Percentiles rank a stretch among this genome's conserved stretches.
Conservation (phyloP, 2,113 vertebrate genomes). For the Antechinus stuartii region DNA sequence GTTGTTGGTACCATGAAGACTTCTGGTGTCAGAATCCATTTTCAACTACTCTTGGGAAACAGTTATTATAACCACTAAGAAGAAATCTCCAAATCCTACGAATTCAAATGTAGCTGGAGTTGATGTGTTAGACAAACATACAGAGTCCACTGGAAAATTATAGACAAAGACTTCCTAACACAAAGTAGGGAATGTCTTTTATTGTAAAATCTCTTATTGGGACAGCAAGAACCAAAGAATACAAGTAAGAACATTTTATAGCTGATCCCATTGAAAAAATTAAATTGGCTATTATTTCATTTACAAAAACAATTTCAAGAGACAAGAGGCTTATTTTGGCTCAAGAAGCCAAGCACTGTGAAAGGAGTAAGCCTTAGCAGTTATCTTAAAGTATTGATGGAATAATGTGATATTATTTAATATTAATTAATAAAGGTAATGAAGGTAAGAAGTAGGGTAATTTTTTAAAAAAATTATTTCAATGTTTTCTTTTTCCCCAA, state of each 20-base stretch:
- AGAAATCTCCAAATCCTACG: slow-evolving; percentile 98
- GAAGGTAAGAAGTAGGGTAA: slow-evolving; percentile 92
- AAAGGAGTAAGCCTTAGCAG: slow-evolving; percentile 98
- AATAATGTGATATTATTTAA: slow-evolving; percentile 94
- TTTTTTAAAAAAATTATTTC: too few relatives aligned
- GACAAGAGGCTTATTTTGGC: slow-evolving; percentile 94
- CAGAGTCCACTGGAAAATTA: slow-evolving; percentile 91
- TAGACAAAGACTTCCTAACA: slow-evolving; percentile 93
- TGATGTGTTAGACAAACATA: slow-evolving; percentile 91
- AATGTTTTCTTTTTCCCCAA: too few relatives aligned
- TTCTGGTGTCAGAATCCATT: background rate
- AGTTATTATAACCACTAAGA: slow-evolving; percentile 95
- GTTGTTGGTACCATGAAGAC: background rate
- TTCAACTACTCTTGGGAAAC: slow-evolving; percentile 96
- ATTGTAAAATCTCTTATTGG: slow-evolving; percentile 97
- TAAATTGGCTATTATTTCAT: slow-evolving; percentile 93
- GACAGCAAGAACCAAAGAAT: slow-evolving; percentile 90
- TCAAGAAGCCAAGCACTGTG: slow-evolving; percentile 97
- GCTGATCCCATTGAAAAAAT: slow-evolving; percentile 90
- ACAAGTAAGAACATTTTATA: slow-evolving; percentile 94
- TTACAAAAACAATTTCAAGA: slow-evolving; percentile 97
- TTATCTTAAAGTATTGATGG: slow-evolving; percentile 98
- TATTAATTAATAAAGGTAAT: slow-evolving; percentile 94
- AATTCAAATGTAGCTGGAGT: slow-evolving; percentile 96
- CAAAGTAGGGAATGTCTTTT: slow-evolving; percentile 96